Evolutionary conservation across 1,140 invertebrate species (phyloP).

Genomic region (Papilio dardanus): DNA sequence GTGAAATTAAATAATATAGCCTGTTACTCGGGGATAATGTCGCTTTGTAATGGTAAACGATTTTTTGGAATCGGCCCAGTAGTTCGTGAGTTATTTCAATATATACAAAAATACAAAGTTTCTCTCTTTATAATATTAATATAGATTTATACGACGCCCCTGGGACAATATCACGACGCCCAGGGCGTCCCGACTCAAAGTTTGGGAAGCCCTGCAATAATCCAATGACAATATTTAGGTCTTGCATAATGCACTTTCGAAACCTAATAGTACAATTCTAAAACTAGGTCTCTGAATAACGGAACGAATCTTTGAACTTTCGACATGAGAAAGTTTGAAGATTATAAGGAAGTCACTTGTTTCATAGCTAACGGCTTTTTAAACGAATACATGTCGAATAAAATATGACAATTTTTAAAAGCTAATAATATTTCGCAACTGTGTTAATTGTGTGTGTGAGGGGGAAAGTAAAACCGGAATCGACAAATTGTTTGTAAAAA

Average conservation of each 20-base stretch:
- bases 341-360: conserved; percentile 19
- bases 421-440: not conserved
- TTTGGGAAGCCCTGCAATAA: conserved; percentile 5
- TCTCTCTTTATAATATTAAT: no score
- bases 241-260: conserved; percentile 18
- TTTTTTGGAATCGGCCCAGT: no score
- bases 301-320: conserved; percentile 19
- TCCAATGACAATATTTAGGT: conserved; percentile 9
- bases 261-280: conserved; percentile 15
- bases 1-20: no score
- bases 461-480: not conserved
- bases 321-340: conserved; percentile 22
- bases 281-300: conserved; percentile 32
- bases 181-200: no score
- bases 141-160: no score
- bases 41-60: no score
- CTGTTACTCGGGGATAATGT: no score
- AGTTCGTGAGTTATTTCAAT: no score
- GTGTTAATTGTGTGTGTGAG: not conserved
- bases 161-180: no score
- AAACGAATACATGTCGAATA: conserved; percentile 12
- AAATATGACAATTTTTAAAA: conserved; percentile 4
- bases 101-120: no score
- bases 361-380: conserved; percentile 7
- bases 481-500: not conserved